Evolutionary conservation across 2,888 invertebrate species (phyloP).

Genomic region (Spisula subtruncata): DNA sequence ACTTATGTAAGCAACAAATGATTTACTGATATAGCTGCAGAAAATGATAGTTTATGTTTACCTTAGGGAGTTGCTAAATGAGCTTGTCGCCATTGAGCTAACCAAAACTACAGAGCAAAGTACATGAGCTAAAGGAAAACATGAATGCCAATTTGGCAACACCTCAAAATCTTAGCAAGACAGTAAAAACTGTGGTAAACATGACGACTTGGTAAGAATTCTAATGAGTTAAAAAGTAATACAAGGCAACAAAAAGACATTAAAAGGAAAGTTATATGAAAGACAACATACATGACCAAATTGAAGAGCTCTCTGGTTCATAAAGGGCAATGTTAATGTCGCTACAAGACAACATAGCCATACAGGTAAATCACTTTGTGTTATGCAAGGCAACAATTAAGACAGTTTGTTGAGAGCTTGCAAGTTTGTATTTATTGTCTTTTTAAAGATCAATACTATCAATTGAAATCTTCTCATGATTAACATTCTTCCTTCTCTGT

Average conservation of each 20-base stretch:
- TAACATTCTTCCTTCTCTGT: not conserved
- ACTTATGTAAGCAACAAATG: not conserved
- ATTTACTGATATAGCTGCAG: not conserved
- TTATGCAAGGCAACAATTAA: not conserved
- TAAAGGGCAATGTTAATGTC: too few species aligned
- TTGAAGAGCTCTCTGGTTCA: too few species aligned
- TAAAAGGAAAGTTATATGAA: too few species aligned
- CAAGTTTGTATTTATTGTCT: not conserved
- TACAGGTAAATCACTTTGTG: too few species aligned
- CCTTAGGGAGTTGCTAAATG: not conserved
- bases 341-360: too few species aligned
- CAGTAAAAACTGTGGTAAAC: not conserved
- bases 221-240: too few species aligned
- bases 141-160: not conserved
- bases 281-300: too few species aligned
- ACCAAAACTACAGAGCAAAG: not conserved
- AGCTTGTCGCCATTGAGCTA: not conserved
- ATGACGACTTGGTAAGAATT: too few species aligned
- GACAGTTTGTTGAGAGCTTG: too few species aligned
- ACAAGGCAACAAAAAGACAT: too few species aligned
- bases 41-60: not conserved
- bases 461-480: not conserved
- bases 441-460: not conserved
- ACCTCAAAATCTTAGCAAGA: not conserved
- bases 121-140: too few species aligned